A percentile compares a stretch with the other conserved stretches of the same genome.
phyloP scores from a whole-genome alignment of 2,888 invertebrate genomes.

The Galerucella calmariensis region DNA sequence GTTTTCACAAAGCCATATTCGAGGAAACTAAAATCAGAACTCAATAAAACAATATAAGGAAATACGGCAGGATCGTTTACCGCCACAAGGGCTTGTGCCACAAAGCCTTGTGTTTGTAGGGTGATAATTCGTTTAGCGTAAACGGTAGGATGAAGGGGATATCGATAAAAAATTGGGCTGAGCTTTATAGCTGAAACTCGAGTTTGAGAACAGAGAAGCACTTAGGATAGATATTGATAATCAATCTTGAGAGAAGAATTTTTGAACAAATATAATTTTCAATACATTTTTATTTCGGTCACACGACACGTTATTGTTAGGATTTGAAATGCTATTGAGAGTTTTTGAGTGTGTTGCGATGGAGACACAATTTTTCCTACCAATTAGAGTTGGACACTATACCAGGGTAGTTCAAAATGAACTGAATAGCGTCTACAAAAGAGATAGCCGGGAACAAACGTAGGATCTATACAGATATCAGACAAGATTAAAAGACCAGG shows the following conservation, averaged over 20 bases:
- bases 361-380: no score
- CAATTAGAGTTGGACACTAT: no score
- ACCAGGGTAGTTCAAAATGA: no score
- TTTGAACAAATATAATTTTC: background rate
- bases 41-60: conserved; percentile 32
- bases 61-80: conserved; percentile 30
- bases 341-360: no score
- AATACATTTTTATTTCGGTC: background rate
- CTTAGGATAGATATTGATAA: background rate
- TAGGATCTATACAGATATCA: no score
- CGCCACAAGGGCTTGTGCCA: conserved; percentile 26
- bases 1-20: conserved; percentile 1
- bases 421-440: no score
- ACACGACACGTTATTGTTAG: no score
- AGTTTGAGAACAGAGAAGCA: background rate
- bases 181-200: background rate
- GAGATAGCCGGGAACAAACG: no score
- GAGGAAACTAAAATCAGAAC: conserved; percentile 12
- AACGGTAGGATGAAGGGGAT: conserved; percentile 16
- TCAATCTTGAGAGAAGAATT: background rate
- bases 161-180: conserved; percentile 9
- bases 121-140: conserved; percentile 29
- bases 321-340: no score
- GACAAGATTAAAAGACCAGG: no score
- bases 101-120: conserved; percentile 27